A percentile compares a stretch with the other conserved stretches of the same genome.
These are phyloP conservation scores for Calameuta filiformis DNA, from an alignment of 2,888 invertebrate genomes.

Conservation along the genomic window DNA sequence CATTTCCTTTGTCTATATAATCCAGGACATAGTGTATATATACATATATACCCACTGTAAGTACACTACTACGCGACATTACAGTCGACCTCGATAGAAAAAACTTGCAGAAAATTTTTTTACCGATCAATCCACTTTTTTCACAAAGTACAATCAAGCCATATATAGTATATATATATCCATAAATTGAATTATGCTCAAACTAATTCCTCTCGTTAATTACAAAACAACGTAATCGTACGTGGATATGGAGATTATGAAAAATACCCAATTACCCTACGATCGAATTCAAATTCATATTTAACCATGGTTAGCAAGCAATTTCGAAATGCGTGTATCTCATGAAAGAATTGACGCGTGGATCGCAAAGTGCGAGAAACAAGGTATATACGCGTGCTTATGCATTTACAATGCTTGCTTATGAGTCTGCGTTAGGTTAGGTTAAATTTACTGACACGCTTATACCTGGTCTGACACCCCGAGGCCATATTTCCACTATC, in stretches of 20 bases:
- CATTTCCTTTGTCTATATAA: too few species aligned
- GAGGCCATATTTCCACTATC: conserved; percentile 30
- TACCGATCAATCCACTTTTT: too few species aligned
- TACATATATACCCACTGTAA: too few species aligned
- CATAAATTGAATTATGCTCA: too few species aligned
- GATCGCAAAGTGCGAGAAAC: too few species aligned
- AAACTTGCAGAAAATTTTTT: too few species aligned
- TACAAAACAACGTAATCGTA: neutral
- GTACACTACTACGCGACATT: too few species aligned
- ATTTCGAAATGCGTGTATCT: neutral
- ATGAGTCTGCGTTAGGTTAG: conserved; percentile 45
- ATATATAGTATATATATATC: too few species aligned
- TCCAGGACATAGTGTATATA: too few species aligned
- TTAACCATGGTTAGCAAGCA: too few species aligned
- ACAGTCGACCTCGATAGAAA: too few species aligned
- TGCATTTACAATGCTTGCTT: conserved; percentile 3
- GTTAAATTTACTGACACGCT: conserved; percentile 52
- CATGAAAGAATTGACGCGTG: neutral
- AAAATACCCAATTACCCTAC: neutral
- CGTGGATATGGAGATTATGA: neutral
- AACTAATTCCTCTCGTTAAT: neutral
- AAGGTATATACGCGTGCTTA: neutral
- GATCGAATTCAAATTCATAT: neutral
- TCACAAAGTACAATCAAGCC: too few species aligned
- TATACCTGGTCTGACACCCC: conserved; percentile 44